Conservation (phyloP, 2,797 vertebrate genomes). For the Australoheros facetus region DNA sequence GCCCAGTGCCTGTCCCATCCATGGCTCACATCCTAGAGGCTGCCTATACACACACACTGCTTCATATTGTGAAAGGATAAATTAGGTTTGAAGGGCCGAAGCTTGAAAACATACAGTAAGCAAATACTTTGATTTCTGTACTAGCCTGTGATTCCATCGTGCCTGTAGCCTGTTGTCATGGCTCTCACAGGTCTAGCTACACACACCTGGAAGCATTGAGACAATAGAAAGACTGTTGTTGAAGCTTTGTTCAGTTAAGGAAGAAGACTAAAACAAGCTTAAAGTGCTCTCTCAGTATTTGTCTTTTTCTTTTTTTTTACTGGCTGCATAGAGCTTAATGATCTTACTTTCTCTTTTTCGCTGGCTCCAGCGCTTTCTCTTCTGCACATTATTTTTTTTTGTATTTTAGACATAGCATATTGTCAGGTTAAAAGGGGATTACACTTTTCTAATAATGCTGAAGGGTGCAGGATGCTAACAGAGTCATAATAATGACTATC, state of each 20-base stretch:
- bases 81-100: conserved; percentile 34
- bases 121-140: conserved; percentile 27
- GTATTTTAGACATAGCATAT: not conserved
- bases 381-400: conserved; percentile 14
- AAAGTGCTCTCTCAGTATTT: conserved; percentile 53
- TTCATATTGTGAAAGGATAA: conserved; percentile 15
- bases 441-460: conserved; percentile 20
- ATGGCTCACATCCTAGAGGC: conserved; percentile 88
- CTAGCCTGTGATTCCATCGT: conserved; percentile 40
- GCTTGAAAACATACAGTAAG: conserved; percentile 26
- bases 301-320: conserved; percentile 44
- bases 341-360: not conserved
- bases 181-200: conserved; percentile 28
- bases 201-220: conserved; percentile 26
- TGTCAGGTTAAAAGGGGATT: conserved; percentile 13
- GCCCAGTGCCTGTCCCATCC: conserved; percentile 93
- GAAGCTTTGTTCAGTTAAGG: conserved; percentile 40
- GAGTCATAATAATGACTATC: not conserved
- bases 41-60: conserved; percentile 13
- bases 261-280: conserved; percentile 29
- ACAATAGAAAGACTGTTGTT: conserved; percentile 39
- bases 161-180: conserved; percentile 33
- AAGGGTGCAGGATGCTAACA: conserved; percentile 4
- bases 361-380: conserved; percentile 20
- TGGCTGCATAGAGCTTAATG: conserved; percentile 40